These are phyloP conservation scores for Caenorhabditis uteleia DNA, from an alignment of 2,888 invertebrate genomes.

Conservation along the genomic window DNA sequence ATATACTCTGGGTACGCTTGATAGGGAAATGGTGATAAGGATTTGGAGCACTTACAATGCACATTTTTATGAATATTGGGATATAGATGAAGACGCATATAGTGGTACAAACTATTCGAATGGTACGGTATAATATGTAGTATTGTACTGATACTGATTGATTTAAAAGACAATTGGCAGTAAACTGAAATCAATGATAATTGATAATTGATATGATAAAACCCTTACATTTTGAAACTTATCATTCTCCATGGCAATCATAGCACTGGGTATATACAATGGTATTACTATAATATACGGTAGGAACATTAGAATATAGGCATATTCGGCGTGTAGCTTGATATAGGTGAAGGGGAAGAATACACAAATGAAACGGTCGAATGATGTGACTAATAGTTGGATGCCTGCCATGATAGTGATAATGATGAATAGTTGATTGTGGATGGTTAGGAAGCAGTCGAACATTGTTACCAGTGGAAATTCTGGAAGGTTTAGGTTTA, in stretches of 20 bases:
- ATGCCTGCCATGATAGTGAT: conserved; percentile 46
- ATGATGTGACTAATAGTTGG: conserved; percentile 29
- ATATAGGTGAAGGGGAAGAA: conserved; percentile 45
- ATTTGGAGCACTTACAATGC: conserved; percentile 17
- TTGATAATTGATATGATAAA: too few relatives aligned
- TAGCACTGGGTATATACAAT: conserved; percentile 27
- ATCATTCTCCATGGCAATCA: conserved; percentile 8
- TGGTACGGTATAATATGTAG: conserved; percentile 32
- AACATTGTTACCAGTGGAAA: conserved; percentile 41
- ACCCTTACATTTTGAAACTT: conserved; percentile 16
- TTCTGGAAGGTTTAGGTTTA: conserved; percentile 18
- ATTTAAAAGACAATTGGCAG: conserved; percentile 41
- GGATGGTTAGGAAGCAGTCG: conserved; percentile 36
- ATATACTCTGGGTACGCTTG: conserved; percentile 29
- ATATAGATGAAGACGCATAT: conserved; percentile 38
- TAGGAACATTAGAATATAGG: conserved; percentile 33
- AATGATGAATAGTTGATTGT: conserved; percentile 46
- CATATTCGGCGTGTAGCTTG: conserved; percentile 36
- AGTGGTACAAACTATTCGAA: conserved; percentile 35
- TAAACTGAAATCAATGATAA: conserved; percentile 41
- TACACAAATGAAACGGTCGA: conserved; percentile 48
- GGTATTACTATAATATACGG: conserved; percentile 35
- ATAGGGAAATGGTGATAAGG: neutral
- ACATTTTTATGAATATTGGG: conserved; percentile 44
- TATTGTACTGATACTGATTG: conserved; percentile 20